These are phyloP conservation scores for Falcunculus frontatus DNA, from an alignment of 2,113 vertebrate species.

Conservation along the genomic window DNA sequence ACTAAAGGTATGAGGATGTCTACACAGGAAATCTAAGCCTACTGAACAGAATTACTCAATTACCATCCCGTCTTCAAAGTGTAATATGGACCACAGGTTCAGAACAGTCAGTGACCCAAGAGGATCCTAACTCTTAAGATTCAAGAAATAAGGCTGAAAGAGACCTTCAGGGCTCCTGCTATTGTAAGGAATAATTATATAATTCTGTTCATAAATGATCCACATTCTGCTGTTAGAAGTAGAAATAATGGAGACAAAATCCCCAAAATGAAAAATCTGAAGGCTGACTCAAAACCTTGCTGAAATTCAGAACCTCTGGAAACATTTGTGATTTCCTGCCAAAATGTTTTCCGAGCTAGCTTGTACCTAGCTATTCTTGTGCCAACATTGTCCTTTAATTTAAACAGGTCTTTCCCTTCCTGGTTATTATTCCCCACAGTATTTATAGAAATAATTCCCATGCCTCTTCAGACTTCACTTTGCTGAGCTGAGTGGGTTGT, in stretches of 20 bases:
- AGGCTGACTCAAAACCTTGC: neutral
- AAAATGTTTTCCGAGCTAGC: neutral
- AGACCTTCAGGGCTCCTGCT: neutral
- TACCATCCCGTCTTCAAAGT: neutral
- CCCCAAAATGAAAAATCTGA: neutral
- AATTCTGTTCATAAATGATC: neutral
- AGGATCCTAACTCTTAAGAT: neutral
- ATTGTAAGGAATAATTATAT: neutral
- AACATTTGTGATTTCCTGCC: neutral
- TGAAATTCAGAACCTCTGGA: neutral
- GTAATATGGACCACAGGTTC: neutral
- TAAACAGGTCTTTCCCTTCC: constrained; percentile 8
- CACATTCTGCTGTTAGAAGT: neutral
- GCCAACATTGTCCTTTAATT: constrained; percentile 26
- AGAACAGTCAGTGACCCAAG: neutral
- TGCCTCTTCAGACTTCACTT: neutral
- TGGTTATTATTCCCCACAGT: neutral
- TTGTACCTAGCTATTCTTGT: neutral
- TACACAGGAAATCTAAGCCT: neutral
- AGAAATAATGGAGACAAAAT: neutral
- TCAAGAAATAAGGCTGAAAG: neutral
- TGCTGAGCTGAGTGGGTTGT: neutral
- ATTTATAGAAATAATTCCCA: constrained; percentile 3
- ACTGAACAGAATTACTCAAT: neutral
- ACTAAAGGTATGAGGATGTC: neutral